Base-by-base conservation (phyloP, 1,140 invertebrate species). In the Catajapyx aquilonaris region DNA sequence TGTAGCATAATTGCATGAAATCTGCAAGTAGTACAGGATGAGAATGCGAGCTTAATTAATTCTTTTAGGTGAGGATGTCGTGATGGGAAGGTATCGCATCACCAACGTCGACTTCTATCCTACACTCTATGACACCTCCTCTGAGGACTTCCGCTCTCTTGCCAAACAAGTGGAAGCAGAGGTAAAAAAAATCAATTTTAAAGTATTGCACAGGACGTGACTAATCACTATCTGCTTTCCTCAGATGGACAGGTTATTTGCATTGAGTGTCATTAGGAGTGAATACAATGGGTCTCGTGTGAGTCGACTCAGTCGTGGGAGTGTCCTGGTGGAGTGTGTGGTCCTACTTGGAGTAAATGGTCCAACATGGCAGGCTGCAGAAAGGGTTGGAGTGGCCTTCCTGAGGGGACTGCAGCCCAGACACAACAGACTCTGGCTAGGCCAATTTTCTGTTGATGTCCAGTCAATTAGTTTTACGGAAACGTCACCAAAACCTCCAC, bases 381-480 rank as follows among this genome's bases (percentile, higher is more conserved):
- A 54, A 30, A 49, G 51, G 32, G 44, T 55, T 5, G 57, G 55
- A 3, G 40, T 56, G n/a, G 52, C 48, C 7, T 58, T 59, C 37
- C 41, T 57, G 2, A 44, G 47, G 30, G 54, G 54, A 4, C 46
- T 59, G 9, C 41, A 46, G 20, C 51, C 51, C 21, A 46, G 46
- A 7, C 53, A 55, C 28, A 48, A 49, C 1, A 49, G 56, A 16
- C 48, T 49, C 10, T 53, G 50, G 48, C 43, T 57, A 4, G 57
- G 54, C 15, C 42, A 49, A 20, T 54, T 46, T 40, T 44, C 44
- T 17, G 43, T 59, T 18, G 52, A 59, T 45, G 49, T 59, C 13
- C 52, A 54, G 31, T 56, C 56, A 5, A 56, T 59, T 33, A 48
- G 48, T 21, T 57, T 58, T 40, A 37, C 43, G 18, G 48, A n/a